Conservation (phyloP, 2,797 vertebrate species). For the Xenopus petersii region DNA sequence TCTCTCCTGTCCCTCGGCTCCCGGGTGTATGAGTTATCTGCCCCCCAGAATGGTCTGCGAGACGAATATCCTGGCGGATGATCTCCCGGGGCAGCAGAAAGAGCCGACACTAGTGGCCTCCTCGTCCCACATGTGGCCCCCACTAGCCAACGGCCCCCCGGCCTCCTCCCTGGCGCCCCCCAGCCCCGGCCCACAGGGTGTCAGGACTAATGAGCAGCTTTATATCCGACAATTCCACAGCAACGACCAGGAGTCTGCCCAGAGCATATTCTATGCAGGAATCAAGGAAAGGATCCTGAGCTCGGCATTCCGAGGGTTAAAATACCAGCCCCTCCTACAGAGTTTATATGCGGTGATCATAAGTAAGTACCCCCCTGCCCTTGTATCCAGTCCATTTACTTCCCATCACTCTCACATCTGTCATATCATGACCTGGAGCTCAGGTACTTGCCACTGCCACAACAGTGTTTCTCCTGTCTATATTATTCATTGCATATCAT, state of each 20-base stretch:
- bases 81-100: conserved; percentile 85
- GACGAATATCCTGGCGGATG: conserved; percentile 95
- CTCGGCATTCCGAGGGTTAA: conserved; percentile 86
- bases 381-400: too few species aligned
- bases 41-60: conserved; percentile 98
- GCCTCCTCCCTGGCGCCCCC: conserved; percentile 45
- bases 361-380: conserved; percentile 70
- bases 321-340: conserved; percentile 83
- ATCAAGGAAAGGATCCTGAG: conserved; percentile 95
- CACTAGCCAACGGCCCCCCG: conserved; percentile 18
- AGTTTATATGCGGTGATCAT: conserved; percentile 83
- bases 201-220: conserved; percentile 64
- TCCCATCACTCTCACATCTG: too few species aligned
- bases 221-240: conserved; percentile 87
- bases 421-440: too few species aligned
- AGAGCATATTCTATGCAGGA: conserved; percentile 92
- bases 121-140: conserved; percentile 82
- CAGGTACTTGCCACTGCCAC: neutral
- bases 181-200: conserved; percentile 7
- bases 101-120: conserved; percentile 76
- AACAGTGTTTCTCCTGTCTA: too few species aligned
- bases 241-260: conserved; percentile 80
- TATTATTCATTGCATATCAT: too few species aligned
- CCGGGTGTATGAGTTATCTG: conserved; percentile 89
- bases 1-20: conserved; percentile 49